Percentiles rank a stretch among this genome's conserved stretches.
Conservation (phyloP, 2,888 invertebrate genomes). For the Cataglyphis livida region DNA sequence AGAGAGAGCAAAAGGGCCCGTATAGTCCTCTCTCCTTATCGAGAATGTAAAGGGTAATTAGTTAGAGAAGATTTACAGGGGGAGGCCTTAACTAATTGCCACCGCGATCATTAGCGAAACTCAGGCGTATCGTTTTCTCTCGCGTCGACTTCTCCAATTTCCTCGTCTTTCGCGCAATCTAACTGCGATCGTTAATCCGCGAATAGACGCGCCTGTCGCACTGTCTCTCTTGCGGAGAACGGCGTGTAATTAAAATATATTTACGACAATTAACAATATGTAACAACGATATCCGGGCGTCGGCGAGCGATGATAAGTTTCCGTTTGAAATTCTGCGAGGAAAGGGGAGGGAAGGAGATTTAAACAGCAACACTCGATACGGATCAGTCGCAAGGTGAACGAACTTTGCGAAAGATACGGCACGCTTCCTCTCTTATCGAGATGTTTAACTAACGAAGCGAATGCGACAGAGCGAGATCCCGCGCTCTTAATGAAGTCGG, state of each 20-base stretch:
- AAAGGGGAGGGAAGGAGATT: too few relatives aligned
- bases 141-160: conserved; percentile 51
- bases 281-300: not conserved
- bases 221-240: not conserved
- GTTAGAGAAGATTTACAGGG: conserved; percentile 79
- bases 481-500: conserved; percentile 72
- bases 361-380: not conserved
- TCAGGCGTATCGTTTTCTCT: conserved; percentile 63
- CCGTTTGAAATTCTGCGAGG: not conserved
- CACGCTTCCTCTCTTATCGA: conserved; percentile 39
- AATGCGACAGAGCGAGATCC: conserved; percentile 44
- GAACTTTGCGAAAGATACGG: conserved; percentile 17
- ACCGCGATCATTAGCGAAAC: conserved; percentile 76
- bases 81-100: conserved; percentile 77
- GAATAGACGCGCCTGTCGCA: not conserved
- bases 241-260: not conserved
- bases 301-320: not conserved
- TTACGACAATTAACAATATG: not conserved
- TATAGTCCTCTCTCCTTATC: conserved; percentile 71
- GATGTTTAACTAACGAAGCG: conserved; percentile 66
- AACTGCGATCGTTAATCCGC: conserved; percentile 34
- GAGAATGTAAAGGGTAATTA: conserved; percentile 79
- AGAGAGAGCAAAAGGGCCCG: conserved; percentile 45
- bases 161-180: conserved; percentile 14
- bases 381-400: conserved; percentile 22